These are phyloP conservation scores for Ranitomeya imitator DNA, from an alignment of 2,113 vertebrate genomes.

Conservation along the genomic window DNA sequence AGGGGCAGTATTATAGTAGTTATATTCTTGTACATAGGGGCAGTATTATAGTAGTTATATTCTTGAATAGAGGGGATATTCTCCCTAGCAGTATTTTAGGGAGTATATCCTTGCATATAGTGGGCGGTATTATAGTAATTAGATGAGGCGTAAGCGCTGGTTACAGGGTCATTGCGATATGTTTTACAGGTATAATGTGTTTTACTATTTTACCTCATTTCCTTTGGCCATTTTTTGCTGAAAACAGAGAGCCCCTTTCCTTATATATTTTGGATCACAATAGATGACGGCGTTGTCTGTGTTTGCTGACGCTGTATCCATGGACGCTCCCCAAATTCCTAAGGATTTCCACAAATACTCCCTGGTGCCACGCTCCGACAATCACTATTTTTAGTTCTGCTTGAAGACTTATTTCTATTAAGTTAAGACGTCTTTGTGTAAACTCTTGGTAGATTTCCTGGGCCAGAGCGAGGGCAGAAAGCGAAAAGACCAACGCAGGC, in stretches of 20 bases:
- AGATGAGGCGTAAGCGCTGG: not conserved
- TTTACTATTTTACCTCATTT: too few relatives aligned
- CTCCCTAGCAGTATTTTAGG: not conserved
- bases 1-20: too few relatives aligned
- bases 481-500: not conserved
- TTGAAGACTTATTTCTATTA: slow-evolving; percentile 22
- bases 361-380: slow-evolving; percentile 27
- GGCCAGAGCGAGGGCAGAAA: not conserved
- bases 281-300: not conserved
- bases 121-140: not conserved
- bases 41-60: slow-evolving; percentile 9
- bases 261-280: not conserved
- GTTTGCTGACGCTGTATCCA: not conserved
- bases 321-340: slow-evolving; percentile 8
- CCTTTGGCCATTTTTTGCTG: too few relatives aligned
- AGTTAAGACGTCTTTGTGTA: slow-evolving; percentile 38
- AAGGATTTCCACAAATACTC: slow-evolving; percentile 34
- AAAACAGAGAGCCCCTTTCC: too few relatives aligned
- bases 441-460: not conserved
- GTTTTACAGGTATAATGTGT: not conserved
- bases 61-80: not conserved
- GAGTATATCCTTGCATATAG: not conserved
- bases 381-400: slow-evolving; percentile 8
- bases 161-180: not conserved
- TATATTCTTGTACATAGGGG: not conserved